These are phyloP conservation scores for Drosophila chauvacae DNA, from an alignment of 1,140 invertebrate genomes.

Conservation along the genomic window DNA sequence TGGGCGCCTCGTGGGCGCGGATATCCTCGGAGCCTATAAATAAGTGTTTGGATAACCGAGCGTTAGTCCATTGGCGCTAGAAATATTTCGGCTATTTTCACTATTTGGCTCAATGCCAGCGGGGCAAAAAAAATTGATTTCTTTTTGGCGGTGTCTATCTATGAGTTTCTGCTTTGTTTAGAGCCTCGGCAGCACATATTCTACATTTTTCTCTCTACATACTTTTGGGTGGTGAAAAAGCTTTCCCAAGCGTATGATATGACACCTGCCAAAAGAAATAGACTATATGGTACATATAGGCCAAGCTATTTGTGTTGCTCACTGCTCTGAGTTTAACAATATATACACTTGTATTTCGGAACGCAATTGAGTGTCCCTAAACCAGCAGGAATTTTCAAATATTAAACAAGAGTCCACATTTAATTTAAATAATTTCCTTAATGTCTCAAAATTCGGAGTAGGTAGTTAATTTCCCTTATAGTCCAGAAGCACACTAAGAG, in stretches of 20 bases:
- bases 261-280: conserved; percentile 78
- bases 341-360: background rate
- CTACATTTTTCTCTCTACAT: conserved; percentile 69
- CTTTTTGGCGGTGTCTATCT: conserved; percentile 56
- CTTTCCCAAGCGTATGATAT: conserved; percentile 57
- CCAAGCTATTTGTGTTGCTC: conserved; percentile 59
- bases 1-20: conserved; percentile 90
- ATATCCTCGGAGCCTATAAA: conserved; percentile 93
- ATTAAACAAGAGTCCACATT: background rate
- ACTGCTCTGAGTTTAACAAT: conserved; percentile 23
- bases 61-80: conserved; percentile 62
- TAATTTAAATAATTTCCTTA: background rate
- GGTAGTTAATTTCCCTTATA: background rate
- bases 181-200: conserved; percentile 67
- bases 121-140: conserved; percentile 61
- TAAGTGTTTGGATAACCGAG: conserved; percentile 28
- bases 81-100: conserved; percentile 66
- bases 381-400: background rate
- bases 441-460: background rate
- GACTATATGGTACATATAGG: conserved; percentile 31
- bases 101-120: conserved; percentile 69
- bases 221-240: conserved; percentile 39
- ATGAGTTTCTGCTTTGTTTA: conserved; percentile 63
- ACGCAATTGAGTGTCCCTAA: conserved; percentile 1
- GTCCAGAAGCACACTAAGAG: no score